These are phyloP conservation scores for Lucinisca nassula DNA, from an alignment of 2,888 invertebrate species.

Conservation along the genomic window DNA sequence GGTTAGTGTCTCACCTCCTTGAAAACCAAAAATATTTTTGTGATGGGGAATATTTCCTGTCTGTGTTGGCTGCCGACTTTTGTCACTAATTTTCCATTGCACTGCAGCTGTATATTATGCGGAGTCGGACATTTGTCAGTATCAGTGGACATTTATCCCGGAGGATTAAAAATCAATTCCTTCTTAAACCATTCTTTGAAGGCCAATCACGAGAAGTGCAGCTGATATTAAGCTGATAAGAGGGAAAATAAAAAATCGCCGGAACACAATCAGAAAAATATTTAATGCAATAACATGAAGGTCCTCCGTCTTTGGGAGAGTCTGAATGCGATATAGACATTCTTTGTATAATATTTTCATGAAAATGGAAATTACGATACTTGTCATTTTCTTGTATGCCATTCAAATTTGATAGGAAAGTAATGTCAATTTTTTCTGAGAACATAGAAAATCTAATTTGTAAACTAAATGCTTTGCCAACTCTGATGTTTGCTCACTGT, in stretches of 20 bases:
- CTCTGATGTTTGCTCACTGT: not conserved
- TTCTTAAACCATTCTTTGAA: slow-evolving; percentile 64
- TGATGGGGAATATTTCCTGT: too few species aligned
- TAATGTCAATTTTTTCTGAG: slow-evolving; percentile 9
- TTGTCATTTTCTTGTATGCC: not conserved
- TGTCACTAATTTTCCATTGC: not conserved
- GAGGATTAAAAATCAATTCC: slow-evolving; percentile 72
- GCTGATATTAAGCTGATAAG: slow-evolving; percentile 2
- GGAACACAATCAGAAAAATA: not conserved
- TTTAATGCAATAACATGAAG: not conserved
- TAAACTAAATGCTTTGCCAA: slow-evolving; percentile 13
- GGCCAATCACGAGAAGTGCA: slow-evolving; percentile 29
- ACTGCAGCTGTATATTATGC: not conserved
- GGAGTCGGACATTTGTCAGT: slow-evolving; percentile 4
- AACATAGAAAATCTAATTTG: not conserved
- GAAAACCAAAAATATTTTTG: too few species aligned
- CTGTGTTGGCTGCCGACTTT: too few species aligned
- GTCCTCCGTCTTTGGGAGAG: not conserved
- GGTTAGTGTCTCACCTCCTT: too few species aligned
- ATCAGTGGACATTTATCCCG: slow-evolving; percentile 62
- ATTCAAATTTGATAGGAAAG: slow-evolving; percentile 10
- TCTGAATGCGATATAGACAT: not conserved
- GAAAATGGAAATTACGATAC: slow-evolving; percentile 3
- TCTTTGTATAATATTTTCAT: not conserved
- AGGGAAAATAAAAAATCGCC: not conserved